These are phyloP conservation scores for Acropora yongei DNA, from an alignment of 64 coral and sea anemone species.

Conservation along the genomic window DNA sequence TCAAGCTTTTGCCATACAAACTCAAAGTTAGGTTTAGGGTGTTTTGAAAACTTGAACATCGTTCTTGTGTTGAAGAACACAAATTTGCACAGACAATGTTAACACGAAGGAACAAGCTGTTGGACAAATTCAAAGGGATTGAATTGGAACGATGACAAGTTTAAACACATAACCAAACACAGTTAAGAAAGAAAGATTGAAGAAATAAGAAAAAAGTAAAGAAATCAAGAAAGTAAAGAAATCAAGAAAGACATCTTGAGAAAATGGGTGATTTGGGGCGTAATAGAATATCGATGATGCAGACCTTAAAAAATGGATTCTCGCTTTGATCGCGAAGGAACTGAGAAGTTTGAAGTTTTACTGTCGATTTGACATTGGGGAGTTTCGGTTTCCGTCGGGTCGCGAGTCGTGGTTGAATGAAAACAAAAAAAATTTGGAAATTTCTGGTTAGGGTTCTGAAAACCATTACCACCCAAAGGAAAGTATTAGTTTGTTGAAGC, in stretches of 20 bases:
- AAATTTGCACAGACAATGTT: constrained; percentile 27
- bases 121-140: neutral
- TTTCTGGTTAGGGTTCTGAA: constrained; percentile 35
- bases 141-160: constrained; percentile 28
- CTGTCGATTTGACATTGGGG: neutral
- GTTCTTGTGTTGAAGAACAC: constrained; percentile 6
- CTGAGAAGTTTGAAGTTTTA: neutral
- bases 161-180: constrained; percentile 10
- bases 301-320: neutral
- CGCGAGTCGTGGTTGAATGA: neutral
- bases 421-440: neutral
- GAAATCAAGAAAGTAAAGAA: too few species aligned
- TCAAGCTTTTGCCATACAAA: neutral
- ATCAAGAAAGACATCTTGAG: neutral
- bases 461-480: neutral
- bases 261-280: neutral
- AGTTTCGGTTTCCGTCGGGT: neutral
- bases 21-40: neutral
- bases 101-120: constrained; percentile 24
- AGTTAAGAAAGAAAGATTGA: neutral
- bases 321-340: too few species aligned
- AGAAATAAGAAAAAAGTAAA: neutral
- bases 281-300: neutral
- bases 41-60: constrained; percentile 24
- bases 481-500: constrained; percentile 28